Evolutionary conservation across 2,888 invertebrate species (phyloP), one percentile per base, ranked within the genome.

Genomic region (Julus scanicus): DNA sequence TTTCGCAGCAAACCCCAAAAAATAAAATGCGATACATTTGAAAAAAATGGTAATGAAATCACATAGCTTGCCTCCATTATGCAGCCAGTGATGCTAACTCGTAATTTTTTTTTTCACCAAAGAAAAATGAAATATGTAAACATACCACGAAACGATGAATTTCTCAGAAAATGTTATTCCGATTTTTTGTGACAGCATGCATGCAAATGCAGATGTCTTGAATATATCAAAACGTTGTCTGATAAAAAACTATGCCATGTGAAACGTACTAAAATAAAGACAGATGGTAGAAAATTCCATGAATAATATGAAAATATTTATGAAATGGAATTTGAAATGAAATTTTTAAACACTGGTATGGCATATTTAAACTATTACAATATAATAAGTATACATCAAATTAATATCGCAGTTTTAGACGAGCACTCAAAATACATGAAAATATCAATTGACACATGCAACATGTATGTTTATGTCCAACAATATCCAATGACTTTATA

Each of bases 191-290:
- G 71, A 44, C 44, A 8, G 71, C 29, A 29, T 29, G 5, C 20
- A 71, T 20, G 2, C 71, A 71, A 29, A 20, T 29, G 71, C 71
- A 71, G 71, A 20, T 29, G 71, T 29, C 71, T 20, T 71, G 71
- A 71, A 71, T 71, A 71, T 71, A 71, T 71, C 71, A 71, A 71
- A n/a, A 63, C 63, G 20, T 63, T 20, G 20, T 63, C 63, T 63
- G 63, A 63, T 63, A 20, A 71, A 53, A 71, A 29, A 29, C 71
- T 57, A 53, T 17, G 15, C 49, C 1, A n/a, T n/a, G 57, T 3
- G 57, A 57, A n/a, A 57, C 57, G 29, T 29, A 71, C 8, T 63
- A 63, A n/a, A 20, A 63, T 63, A 63, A 63, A 63, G 15, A 13
- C 53, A 15, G 15, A 53, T 13, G 17, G 15, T 13, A 17, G 15